These are phyloP conservation scores for Myotis daubentonii DNA, from an alignment of 2,797 vertebrate genomes.

Conservation along the genomic window DNA sequence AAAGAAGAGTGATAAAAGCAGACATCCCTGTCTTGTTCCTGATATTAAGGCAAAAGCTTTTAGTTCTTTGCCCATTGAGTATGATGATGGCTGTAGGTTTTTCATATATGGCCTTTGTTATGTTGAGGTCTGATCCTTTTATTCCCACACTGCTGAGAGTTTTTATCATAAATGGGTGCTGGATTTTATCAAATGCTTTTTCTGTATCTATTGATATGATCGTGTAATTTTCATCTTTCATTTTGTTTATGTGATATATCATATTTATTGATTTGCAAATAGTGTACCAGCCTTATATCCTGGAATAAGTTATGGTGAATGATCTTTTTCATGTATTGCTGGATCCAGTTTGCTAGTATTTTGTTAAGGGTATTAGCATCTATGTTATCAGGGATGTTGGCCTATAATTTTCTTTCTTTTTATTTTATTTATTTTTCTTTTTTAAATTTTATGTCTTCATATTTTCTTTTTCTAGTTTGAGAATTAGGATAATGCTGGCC, in stretches of 20 bases:
- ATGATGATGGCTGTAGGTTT: no score
- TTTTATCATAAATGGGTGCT: background rate
- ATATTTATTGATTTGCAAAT: background rate
- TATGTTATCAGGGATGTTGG: background rate
- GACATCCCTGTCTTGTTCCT: background rate
- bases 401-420: background rate
- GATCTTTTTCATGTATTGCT: background rate
- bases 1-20: background rate
- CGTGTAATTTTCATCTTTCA: background rate
- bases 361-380: background rate
- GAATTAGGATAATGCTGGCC: background rate
- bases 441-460: background rate
- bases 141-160: background rate
- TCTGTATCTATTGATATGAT: background rate
- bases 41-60: background rate
- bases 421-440: no score
- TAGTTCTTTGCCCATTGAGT: no score
- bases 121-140: background rate
- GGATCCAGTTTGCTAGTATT: background rate
- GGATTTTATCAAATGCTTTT: background rate
- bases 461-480: background rate
- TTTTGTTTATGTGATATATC: background rate
- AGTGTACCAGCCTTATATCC: background rate
- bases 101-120: background rate
- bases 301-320: background rate